Conservation (phyloP, 2,888 invertebrate genomes). For the Eremobia ochroleuca region DNA sequence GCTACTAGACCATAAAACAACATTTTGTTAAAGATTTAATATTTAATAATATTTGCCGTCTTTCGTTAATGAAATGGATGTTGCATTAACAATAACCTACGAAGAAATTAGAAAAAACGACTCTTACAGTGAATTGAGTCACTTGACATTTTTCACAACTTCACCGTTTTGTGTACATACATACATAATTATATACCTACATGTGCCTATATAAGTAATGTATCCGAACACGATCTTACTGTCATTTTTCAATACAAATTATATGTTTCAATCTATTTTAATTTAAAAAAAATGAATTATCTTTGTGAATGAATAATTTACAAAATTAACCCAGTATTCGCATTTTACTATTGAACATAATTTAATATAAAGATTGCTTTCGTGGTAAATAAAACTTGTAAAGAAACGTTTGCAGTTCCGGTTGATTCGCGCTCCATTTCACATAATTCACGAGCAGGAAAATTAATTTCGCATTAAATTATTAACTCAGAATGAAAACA, state of each 20-base stretch:
- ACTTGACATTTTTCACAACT: neutral
- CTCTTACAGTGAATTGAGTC: neutral
- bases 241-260: neutral
- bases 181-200: too few relatives aligned
- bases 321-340: neutral
- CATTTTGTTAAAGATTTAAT: neutral
- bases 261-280: neutral
- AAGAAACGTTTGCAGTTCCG: constrained; percentile 54
- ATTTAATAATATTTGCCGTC: neutral
- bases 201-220: neutral
- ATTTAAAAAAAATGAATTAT: neutral
- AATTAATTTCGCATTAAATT: neutral
- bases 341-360: neutral
- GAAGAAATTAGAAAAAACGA: neutral
- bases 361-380: neutral
- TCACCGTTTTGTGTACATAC: neutral
- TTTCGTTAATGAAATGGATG: neutral
- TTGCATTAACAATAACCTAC: neutral
- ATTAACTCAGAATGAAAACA: neutral
- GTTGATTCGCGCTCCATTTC: constrained; percentile 48
- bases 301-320: neutral
- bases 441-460: neutral
- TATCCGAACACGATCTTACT: constrained; percentile 14
- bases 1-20: neutral
- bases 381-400: constrained; percentile 21